Conservation (phyloP, 2,113 vertebrate genomes). For the Eulemur macaco region DNA sequence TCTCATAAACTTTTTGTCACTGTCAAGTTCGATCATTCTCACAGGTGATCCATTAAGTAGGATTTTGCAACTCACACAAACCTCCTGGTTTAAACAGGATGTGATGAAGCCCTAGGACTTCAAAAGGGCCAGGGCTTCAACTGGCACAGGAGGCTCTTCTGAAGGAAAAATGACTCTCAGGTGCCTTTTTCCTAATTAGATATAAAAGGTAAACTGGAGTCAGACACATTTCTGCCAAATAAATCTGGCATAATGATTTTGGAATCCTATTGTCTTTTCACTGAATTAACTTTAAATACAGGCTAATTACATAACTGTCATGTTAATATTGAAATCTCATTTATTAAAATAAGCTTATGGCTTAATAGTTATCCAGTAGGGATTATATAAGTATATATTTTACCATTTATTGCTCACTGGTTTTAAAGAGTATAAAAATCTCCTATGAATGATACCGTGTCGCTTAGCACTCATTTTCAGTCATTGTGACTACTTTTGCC, state of each 20-base stretch:
- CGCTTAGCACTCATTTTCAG: not conserved
- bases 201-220: not conserved
- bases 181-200: not conserved
- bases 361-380: not conserved
- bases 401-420: not conserved
- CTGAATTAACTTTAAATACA: not conserved
- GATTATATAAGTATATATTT: not conserved
- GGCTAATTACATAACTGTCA: not conserved
- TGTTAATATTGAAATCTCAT: not conserved
- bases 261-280: not conserved
- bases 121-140: not conserved
- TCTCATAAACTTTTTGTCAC: not conserved
- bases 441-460: not conserved
- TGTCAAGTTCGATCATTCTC: not conserved
- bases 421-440: conserved; percentile 5
- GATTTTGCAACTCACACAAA: not conserved
- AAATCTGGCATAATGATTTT: not conserved
- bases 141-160: not conserved
- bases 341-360: not conserved
- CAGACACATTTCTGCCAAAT: not conserved
- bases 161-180: not conserved
- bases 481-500: not conserved
- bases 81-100: not conserved
- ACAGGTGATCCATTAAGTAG: not conserved
- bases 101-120: not conserved